Conservation (phyloP, 2,797 vertebrate genomes). For the Lutra lutra region DNA sequence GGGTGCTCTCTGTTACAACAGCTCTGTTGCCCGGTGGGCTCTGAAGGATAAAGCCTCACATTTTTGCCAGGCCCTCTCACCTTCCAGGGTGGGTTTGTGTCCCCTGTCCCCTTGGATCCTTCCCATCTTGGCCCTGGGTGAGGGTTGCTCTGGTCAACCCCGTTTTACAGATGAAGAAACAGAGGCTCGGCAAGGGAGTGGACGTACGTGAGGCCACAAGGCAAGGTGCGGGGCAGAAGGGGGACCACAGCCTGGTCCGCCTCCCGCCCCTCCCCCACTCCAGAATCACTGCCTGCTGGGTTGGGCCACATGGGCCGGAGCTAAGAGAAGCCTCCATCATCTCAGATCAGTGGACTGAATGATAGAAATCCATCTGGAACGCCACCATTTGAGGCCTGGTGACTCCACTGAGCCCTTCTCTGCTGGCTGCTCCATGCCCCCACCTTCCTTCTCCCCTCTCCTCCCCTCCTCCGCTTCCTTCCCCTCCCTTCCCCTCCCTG, state of each 20-base stretch:
- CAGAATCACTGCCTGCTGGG: accelerated
- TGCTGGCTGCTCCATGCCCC: too few relatives aligned
- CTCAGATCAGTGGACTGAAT: accelerated
- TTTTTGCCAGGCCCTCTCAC: not conserved
- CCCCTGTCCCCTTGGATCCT: too few relatives aligned
- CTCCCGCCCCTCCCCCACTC: too few relatives aligned
- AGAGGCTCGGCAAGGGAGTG: too few relatives aligned
- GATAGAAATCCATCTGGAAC: too few relatives aligned
- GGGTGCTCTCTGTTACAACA: accelerated
- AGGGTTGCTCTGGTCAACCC: not conserved
- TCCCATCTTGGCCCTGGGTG: accelerated
- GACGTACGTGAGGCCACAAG: too few relatives aligned
- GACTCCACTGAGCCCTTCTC: not conserved
- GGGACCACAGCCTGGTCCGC: too few relatives aligned
- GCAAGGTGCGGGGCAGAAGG: too few relatives aligned
- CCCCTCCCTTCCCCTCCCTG: accelerated
- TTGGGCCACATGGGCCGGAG: not conserved
- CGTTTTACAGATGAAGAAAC: too few relatives aligned
- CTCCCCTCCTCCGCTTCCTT: too few relatives aligned
- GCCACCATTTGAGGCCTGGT: not conserved
- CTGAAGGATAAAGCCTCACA: accelerated
- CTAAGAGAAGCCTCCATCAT: accelerated
- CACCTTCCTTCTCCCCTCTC: not conserved
- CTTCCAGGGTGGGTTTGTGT: accelerated
- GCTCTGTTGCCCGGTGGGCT: not conserved